Evolutionary conservation across 2,888 invertebrate species (phyloP), one percentile per base, ranked within the genome.

Genomic region (Coecobrya sp.): DNA sequence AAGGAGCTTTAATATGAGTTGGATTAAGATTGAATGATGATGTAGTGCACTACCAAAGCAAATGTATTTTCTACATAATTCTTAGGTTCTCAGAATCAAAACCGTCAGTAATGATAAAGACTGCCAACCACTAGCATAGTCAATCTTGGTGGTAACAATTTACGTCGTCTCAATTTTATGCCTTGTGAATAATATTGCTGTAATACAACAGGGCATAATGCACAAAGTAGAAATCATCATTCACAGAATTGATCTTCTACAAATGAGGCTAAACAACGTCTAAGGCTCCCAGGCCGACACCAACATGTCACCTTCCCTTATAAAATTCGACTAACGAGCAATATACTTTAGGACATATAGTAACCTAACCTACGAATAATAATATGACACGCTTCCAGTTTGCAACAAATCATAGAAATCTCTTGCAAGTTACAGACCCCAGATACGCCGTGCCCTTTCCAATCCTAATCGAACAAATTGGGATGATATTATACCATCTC

Each of bases 391-490:
- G 36, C 68, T 13, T 19, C 30, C 36, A 36, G 1, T 68, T 68
- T 68, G 4, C 10, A 3, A 27, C 11, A 65, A 65, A 65, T 65
- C 65, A 25, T 49, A 13, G 42, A 76, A 25, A 68, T 68, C 68
- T 27, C 11, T 68, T 36, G 2, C 68, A 30, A 68, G 13, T 5
- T 68, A 1, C 27, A 30, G 16, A 68, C 30, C 7, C 36, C 36
- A n/a, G n/a, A n/a, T n/a, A 68, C 30, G 68, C 25, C 19, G 25
- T 76, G 76, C 76, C 76, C 45, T 49, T 76, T 76, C 45, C 45
- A 76, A 45, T 76, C 76, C 19, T 25, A 16, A 76, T 76, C 45
- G 76, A 76, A 76, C 76, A 76, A 76, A 76, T 76, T 45, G 45
- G 76, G 49, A 76, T 49, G 1, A 19, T 42, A 49, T 22, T 45